Percentiles rank a stretch among this genome's conserved stretches.
These are phyloP conservation scores for Glyptemys insculpta DNA, from an alignment of 2,797 vertebrate genomes.

Conservation along the genomic window DNA sequence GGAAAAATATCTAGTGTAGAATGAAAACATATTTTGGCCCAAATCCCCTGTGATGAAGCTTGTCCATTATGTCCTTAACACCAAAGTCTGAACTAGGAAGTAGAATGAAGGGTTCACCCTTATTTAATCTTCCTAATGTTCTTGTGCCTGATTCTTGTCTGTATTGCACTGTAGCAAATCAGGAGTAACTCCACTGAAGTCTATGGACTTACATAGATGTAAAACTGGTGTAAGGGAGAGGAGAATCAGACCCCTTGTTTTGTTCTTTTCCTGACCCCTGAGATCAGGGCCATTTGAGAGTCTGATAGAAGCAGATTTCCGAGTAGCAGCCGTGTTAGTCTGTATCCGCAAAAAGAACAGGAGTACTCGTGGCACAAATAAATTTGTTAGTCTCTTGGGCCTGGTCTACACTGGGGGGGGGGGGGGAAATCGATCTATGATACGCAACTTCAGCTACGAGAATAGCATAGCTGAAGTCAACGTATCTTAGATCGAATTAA, in stretches of 20 bases:
- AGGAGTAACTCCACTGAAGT: neutral
- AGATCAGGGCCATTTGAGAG: neutral
- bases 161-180: neutral
- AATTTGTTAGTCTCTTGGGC: no score
- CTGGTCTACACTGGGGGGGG: no score
- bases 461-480: no score
- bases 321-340: no score
- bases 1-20: neutral
- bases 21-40: neutral
- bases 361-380: no score
- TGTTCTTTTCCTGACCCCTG: neutral
- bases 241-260: neutral
- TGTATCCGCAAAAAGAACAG: no score
- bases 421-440: no score
- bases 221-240: neutral
- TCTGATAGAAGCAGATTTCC: neutral
- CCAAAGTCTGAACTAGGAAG: neutral
- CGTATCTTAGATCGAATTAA: no score
- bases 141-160: neutral
- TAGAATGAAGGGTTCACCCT: rapidly evolving
- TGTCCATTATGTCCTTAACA: neutral
- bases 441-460: no score
- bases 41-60: neutral
- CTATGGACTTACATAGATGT: rapidly evolving
- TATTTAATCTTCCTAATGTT: neutral